Evolutionary conservation across 2,113 vertebrate genomes (phyloP), one percentile per base, ranked within the genome.

Genomic region (rat (Rattus norvegicus)): DNA sequence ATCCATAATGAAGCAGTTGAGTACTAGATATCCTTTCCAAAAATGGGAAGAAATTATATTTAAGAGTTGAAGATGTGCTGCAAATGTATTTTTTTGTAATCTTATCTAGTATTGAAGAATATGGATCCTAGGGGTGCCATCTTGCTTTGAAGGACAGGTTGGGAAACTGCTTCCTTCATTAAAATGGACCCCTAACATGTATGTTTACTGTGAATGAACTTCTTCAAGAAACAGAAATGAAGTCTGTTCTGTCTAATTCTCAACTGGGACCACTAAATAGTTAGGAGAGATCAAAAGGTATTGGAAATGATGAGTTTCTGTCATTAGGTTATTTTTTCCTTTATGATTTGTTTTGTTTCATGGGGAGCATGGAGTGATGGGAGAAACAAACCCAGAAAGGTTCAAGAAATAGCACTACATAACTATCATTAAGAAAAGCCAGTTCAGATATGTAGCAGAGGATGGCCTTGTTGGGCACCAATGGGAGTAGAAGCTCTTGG

Each of bases 71-170:
- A 76, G 52, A 36, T 88, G 7, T 85, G 19, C n/a, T 72, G 8
- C 65, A 20, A 65, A 61, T 17, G 56, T 69, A 52, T 10, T 75
- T 69, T 91, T n/a, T 89, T 39, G 72, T 79, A 76, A 88, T 93
- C 83, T 94, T 28, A 67, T 91, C 91, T 85, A 75, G 7, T 91
- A 73, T 61, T 87, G 79, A 39, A 90, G 28, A 9, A 80, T 69
- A 14, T 36, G 30, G 16, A 72, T 77, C 36, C 2, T 19, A 33
- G 33, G 19, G 22, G 17, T 39, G 3, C 39, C 36, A 76, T 69
- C 87, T 95, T 95, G 52, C 47, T 17, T 90, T 89, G 5, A 33
- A 81, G 52, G 69, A 90, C 89, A 87, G 17, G 2, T 11, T 88
- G 43, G n/a, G 56, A 88, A 86, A 33, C n/a, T 28, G 65, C 69